Evolutionary conservation across 2,113 vertebrate genomes (phyloP).

Genomic region (Pygoscelis adeliae): DNA sequence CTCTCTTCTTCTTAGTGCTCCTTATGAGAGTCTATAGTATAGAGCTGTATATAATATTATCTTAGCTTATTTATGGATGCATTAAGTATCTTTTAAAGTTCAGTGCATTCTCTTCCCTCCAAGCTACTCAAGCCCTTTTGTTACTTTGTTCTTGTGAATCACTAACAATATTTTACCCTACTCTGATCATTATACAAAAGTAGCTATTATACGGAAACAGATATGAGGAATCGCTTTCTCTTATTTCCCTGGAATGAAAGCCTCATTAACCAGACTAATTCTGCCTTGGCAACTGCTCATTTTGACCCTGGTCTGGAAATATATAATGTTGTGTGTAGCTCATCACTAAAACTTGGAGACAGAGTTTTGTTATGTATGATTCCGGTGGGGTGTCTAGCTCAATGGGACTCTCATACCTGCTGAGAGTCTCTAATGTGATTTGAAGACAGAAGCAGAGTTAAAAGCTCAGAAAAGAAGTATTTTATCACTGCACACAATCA

Average conservation of each 20-base stretch:
- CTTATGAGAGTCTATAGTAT: background rate
- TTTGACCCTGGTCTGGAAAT: slow-evolving; percentile 29
- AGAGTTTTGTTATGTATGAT: background rate
- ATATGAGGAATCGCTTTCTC: background rate
- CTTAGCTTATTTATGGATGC: slow-evolving; percentile 46
- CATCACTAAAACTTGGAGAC: background rate
- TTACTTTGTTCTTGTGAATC: slow-evolving; percentile 43
- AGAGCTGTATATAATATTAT: slow-evolving; percentile 5
- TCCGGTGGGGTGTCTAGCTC: background rate
- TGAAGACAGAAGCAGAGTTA: background rate
- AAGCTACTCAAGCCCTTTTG: slow-evolving; percentile 44
- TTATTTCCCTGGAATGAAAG: slow-evolving; percentile 41
- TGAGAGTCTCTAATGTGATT: slow-evolving; percentile 6
- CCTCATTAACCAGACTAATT: slow-evolving; percentile 40
- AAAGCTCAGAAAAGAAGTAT: background rate
- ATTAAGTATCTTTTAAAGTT: slow-evolving; percentile 54
- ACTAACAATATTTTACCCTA: slow-evolving; percentile 21
- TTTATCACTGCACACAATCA: background rate
- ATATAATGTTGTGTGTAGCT: background rate
- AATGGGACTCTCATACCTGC: background rate
- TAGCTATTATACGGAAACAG: slow-evolving; percentile 8
- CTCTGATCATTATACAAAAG: slow-evolving; percentile 18
- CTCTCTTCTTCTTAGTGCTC: background rate
- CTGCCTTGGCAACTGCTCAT: background rate
- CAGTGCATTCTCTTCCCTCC: slow-evolving; percentile 8